Base-by-base conservation (phyloP, 2,113 vertebrate species). In the Cnemophilus loriae region DNA sequence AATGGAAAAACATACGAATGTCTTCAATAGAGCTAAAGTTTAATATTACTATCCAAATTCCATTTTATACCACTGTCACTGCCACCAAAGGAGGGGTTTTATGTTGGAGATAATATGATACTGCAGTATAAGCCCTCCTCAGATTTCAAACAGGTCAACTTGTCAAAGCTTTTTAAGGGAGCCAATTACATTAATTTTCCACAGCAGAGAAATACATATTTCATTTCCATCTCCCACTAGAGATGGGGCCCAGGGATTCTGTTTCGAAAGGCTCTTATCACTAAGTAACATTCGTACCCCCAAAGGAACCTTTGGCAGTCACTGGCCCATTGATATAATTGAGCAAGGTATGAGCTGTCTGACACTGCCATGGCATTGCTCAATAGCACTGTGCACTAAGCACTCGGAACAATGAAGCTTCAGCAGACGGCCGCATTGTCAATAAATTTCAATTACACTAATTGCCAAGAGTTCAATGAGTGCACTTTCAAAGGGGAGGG, bases 361-460 rank as follows among this genome's bases (percentile, higher is more conserved):
- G 98, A 97, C 97, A 98, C 97, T 92, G 97, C 96, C 95, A 97
- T 94, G 92, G 97, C 97, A 97, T 95, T 87, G 97, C 98, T 98
- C 98, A 95, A 98, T 98, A 98, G 98, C 97, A 95, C 83, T 97
- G 93, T 97, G 97, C 97, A 95, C 95, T 93, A 97, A 98, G 98
- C 98, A 98, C 98, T 98, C 69, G 97, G 98, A 99, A 99, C 98
- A 98, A 99, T 98, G 98, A 98, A 98, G 98, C 98, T 97, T 98
- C 98, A 96, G 97, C 98, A 98, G 96, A 97, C 96, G 68, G 98
- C 98, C 89, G 87, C 98, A 98, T 98, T 98, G 98, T 99, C 99
- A 99, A 99, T 99, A 99, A 98, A 99, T 99, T 99, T 99, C 99
- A 99, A 99, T 99, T 99, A 98, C 98, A 96, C 98, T 99, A 99